These are phyloP conservation scores for Oxyteleia sp. DNA, from an alignment of 2,888 invertebrate genomes.

Conservation along the genomic window DNA sequence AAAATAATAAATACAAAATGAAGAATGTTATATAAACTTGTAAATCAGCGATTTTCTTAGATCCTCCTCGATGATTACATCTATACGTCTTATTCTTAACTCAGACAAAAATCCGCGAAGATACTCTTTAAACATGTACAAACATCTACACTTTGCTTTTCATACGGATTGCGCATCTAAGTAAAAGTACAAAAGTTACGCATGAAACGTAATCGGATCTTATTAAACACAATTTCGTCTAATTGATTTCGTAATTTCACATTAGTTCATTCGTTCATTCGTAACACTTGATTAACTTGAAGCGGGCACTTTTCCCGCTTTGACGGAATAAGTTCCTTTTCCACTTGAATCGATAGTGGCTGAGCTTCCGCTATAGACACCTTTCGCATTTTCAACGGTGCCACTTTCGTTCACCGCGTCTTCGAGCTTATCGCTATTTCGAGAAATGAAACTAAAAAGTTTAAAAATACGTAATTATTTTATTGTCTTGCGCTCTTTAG, in stretches of 20 bases:
- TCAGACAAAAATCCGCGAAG: constrained; percentile 9
- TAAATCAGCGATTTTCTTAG: constrained; percentile 24
- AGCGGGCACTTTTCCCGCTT: constrained; percentile 87
- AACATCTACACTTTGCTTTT: neutral
- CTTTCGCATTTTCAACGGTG: constrained; percentile 87
- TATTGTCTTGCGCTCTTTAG: neutral
- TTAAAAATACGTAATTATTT: neutral
- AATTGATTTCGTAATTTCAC: neutral
- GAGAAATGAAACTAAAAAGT: constrained; percentile 79
- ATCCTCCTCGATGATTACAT: constrained; percentile 6
- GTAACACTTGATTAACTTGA: constrained; percentile 1
- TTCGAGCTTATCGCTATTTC: constrained; percentile 85
- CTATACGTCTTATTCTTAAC: neutral
- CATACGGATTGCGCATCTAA: neutral
- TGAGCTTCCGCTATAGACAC: constrained; percentile 88
- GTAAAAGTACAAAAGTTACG: constrained; percentile 2
- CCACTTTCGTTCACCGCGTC: constrained; percentile 86
- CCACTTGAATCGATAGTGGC: constrained; percentile 87
- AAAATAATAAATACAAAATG: constrained; percentile 45
- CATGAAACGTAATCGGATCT: neutral
- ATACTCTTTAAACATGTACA: too few species aligned
- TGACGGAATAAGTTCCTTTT: constrained; percentile 88
- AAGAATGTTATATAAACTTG: neutral
- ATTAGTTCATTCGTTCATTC: constrained; percentile 2
- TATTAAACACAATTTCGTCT: constrained; percentile 15